These are phyloP conservation scores for Tetraneura akinire DNA, from an alignment of 1,140 invertebrate species.

Conservation along the genomic window DNA sequence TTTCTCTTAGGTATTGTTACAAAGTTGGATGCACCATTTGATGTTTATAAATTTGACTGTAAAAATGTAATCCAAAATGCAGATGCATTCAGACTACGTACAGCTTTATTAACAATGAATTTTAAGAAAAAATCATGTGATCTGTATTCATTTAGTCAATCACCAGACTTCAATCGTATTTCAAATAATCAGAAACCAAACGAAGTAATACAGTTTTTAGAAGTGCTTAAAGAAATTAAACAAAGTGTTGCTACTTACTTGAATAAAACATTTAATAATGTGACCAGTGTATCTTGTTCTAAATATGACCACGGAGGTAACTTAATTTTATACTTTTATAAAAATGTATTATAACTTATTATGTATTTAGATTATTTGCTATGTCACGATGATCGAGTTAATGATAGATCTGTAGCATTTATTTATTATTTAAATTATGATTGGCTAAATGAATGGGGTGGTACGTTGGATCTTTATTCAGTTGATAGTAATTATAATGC, in stretches of 20 bases:
- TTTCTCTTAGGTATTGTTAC: constrained; percentile 3
- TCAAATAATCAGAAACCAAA: neutral
- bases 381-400: constrained; percentile 56
- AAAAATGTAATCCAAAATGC: neutral
- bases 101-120: neutral
- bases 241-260: neutral
- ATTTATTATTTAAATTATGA: constrained; percentile 55
- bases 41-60: constrained; percentile 29
- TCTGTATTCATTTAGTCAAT: constrained; percentile 12
- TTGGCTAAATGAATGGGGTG: constrained; percentile 52
- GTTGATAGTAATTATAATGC: constrained; percentile 44
- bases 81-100: constrained; percentile 1
- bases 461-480: constrained; percentile 54
- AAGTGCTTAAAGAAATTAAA: neutral
- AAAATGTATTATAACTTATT: neutral
- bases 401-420: constrained; percentile 55
- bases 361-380: constrained; percentile 54
- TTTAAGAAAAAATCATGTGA: constrained; percentile 39
- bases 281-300: constrained; percentile 18
- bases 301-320: constrained; percentile 36
- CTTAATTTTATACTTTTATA: neutral
- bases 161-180: neutral
- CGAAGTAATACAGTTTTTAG: constrained; percentile 13
- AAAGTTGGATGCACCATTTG: neutral
- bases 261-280: neutral